phyloP scores from a whole-genome alignment of 2,797 vertebrate genomes.

The Poecilia gillii region DNA sequence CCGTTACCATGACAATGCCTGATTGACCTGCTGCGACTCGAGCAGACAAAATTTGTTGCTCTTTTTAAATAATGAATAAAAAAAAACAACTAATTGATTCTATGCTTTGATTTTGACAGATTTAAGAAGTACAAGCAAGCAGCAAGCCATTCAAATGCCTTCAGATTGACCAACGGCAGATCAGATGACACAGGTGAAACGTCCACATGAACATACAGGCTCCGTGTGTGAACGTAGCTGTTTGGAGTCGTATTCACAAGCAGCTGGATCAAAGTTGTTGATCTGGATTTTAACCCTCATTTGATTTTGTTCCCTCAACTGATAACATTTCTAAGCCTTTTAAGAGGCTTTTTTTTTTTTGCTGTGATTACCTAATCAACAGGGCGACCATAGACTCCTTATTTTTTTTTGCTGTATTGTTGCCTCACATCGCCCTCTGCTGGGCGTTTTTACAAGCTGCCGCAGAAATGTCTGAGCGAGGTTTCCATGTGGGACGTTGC shows the following conservation, averaged over 20 bases:
- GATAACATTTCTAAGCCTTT: constrained; percentile 56
- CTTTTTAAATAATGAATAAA: neutral
- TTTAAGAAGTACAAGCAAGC: constrained; percentile 99
- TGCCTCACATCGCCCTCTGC: constrained; percentile 69
- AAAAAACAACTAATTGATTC: constrained; percentile 10
- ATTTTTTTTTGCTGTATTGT: constrained; percentile 9
- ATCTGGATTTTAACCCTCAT: constrained; percentile 30
- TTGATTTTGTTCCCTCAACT: constrained; percentile 42
- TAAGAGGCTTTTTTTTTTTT: constrained; percentile 58
- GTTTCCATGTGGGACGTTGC: constrained; percentile 15
- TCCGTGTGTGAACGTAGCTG: constrained; percentile 10
- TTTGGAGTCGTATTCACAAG: constrained; percentile 34
- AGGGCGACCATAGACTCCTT: constrained; percentile 32
- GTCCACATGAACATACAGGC: neutral
- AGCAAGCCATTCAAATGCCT: constrained; percentile 97
- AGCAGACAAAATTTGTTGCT: constrained; percentile 9
- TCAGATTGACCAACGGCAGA: constrained; percentile 93
- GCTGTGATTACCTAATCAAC: constrained; percentile 64
- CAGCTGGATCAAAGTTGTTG: constrained; percentile 43
- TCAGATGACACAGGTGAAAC: constrained; percentile 93
- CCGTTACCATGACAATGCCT: constrained; percentile 53
- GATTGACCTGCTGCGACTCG: constrained; percentile 44
- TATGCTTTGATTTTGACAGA: constrained; percentile 77
- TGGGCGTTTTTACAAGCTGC: constrained; percentile 48
- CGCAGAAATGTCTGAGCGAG: constrained; percentile 14